phyloP scores from a whole-genome alignment of 2,797 vertebrate species.

The Cryptoblepharus egeriae region DNA sequence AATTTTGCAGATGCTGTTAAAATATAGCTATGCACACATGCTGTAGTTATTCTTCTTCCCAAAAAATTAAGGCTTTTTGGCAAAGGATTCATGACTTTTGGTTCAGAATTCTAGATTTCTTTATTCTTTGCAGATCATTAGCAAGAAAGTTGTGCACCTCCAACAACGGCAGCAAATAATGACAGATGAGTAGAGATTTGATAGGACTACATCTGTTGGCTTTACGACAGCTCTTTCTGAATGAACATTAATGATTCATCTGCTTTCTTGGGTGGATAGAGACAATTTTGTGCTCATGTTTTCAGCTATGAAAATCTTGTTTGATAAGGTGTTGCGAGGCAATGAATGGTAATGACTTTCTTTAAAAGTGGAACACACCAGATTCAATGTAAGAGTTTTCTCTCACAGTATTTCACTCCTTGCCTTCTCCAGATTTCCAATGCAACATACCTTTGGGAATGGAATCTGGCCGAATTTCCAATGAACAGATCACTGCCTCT shows the following conservation, averaged over 20 bases:
- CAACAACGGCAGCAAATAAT: background rate
- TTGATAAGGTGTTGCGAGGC: background rate
- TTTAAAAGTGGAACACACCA: background rate
- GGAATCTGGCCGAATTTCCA: conserved; percentile 93
- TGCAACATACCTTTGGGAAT: conserved; percentile 92
- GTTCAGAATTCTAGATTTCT: background rate
- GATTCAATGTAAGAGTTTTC: background rate
- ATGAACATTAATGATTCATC: conserved; percentile 12
- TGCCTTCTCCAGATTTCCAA: conserved; percentile 85
- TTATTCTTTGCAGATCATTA: background rate
- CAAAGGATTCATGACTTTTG: background rate
- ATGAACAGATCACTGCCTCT: conserved; percentile 93
- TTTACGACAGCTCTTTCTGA: background rate
- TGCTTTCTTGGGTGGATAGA: conserved; percentile 19
- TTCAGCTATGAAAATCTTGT: conserved; percentile 37
- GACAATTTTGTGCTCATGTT: conserved; percentile 25
- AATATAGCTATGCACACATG: background rate
- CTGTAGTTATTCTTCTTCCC: background rate
- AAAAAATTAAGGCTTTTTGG: background rate
- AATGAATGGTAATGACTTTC: conserved; percentile 28
- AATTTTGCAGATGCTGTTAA: background rate
- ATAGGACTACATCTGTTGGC: background rate
- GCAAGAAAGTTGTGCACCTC: background rate
- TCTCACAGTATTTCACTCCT: background rate
- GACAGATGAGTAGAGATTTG: background rate